Conservation (phyloP, 2,888 invertebrate genomes). For the Limnephilus lunatus region DNA sequence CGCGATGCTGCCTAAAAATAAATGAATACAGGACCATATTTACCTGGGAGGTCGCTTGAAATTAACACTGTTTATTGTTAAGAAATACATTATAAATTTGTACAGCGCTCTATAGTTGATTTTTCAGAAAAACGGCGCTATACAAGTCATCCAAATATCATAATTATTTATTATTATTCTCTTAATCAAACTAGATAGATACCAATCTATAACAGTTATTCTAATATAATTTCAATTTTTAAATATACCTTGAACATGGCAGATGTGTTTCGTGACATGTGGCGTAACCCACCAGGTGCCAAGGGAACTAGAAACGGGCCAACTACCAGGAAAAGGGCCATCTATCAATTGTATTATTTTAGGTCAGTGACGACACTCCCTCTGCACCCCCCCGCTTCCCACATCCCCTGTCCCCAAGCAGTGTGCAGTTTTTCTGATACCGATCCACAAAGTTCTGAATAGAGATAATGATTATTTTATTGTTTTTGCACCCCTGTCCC, state of each 20-base stretch:
- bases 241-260: neutral
- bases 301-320: slow-evolving; percentile 3
- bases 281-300: slow-evolving; percentile 9
- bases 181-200: too few relatives aligned
- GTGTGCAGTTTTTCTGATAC: neutral
- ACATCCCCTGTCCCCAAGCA: neutral
- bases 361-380: neutral
- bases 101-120: too few relatives aligned
- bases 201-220: neutral
- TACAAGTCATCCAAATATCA: too few relatives aligned
- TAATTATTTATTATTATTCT: too few relatives aligned
- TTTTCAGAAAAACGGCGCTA: too few relatives aligned
- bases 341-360: slow-evolving; percentile 38
- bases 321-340: slow-evolving; percentile 6
- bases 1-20: too few relatives aligned
- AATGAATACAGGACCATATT: too few relatives aligned
- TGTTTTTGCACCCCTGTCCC: neutral
- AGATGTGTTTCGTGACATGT: slow-evolving; percentile 33
- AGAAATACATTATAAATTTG: too few relatives aligned
- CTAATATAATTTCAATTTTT: neutral
- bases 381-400: too few relatives aligned
- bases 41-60: too few relatives aligned
- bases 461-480: slow-evolving; percentile 10
- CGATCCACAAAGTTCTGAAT: neutral
- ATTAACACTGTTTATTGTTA: too few relatives aligned